phyloP scores from a whole-genome alignment of 1,140 invertebrate species.

The Aphis gossypii region DNA sequence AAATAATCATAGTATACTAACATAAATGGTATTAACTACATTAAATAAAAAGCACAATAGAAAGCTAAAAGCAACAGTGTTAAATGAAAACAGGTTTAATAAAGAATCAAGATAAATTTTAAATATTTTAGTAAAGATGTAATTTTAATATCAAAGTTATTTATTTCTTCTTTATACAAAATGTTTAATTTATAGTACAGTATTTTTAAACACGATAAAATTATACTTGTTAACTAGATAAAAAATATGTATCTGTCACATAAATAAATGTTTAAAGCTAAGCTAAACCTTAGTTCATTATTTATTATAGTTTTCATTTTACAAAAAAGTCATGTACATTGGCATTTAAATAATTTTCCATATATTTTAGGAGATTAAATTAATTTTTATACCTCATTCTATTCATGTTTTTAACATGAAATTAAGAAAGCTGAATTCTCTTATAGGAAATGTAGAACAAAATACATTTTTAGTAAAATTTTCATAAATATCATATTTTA shows the following conservation, averaged over 20 bases:
- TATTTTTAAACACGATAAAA: not conserved
- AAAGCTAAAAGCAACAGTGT: conserved; percentile 22
- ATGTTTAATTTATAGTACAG: not conserved
- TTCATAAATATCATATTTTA: not conserved
- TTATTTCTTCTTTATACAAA: not conserved
- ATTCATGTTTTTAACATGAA: not conserved
- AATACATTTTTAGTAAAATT: not conserved
- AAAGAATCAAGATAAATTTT: not conserved
- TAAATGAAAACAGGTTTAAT: not conserved
- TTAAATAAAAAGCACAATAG: not conserved
- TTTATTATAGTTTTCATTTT: not conserved
- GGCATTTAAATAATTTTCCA: not conserved
- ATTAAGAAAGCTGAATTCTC: not conserved
- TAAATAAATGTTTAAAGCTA: not conserved
- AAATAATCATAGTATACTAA: not conserved
- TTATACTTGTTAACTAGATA: not conserved
- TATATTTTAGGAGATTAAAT: not conserved
- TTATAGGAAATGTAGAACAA: not conserved
- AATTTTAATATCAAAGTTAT: no score
- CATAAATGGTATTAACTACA: conserved; percentile 26
- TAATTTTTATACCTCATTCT: not conserved
- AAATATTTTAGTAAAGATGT: not conserved
- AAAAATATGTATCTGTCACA: not conserved
- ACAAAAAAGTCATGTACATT: not conserved
- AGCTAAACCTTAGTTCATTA: not conserved